Evolutionary conservation across 1,140 invertebrate genomes (phyloP).

Genomic region (Orchesella cincta): DNA sequence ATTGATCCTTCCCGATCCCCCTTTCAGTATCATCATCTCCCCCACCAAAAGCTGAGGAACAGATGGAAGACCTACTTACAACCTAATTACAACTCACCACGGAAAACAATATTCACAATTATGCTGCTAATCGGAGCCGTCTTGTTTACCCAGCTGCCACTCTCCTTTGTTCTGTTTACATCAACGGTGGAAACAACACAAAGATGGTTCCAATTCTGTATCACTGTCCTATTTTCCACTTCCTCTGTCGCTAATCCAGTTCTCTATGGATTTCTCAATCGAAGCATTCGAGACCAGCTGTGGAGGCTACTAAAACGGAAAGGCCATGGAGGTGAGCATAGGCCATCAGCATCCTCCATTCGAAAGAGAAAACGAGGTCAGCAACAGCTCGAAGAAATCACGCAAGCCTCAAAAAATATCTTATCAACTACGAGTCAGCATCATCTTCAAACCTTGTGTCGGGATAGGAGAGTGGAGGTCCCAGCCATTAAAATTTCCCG

Average conservation of each 20-base stretch:
- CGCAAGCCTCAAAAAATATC: not conserved
- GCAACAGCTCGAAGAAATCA: constrained; percentile 10
- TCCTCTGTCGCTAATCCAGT: constrained; percentile 44
- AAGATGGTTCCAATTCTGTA: constrained; percentile 23
- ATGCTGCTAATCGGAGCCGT: constrained; percentile 41
- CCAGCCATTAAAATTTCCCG: constrained; percentile 21
- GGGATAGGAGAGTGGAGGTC: not conserved
- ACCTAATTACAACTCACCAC: constrained; percentile 44
- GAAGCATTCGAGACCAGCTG: constrained; percentile 43
- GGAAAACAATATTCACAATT: constrained; percentile 46
- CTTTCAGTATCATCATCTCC: constrained; percentile 12
- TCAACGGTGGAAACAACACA: constrained; percentile 11
- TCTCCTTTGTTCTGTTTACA: constrained; percentile 35
- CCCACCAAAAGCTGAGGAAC: constrained; percentile 4
- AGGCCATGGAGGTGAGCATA: not conserved
- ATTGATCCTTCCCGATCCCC: constrained; percentile 6
- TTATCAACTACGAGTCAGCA: not conserved
- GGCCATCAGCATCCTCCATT: not conserved
- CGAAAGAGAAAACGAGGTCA: constrained; percentile 18
- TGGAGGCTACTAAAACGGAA: constrained; percentile 38
- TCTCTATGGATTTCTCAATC: constrained; percentile 48
- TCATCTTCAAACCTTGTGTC: constrained; percentile 23
- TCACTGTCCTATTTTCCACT: constrained; percentile 34
- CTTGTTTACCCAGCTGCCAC: constrained; percentile 43
- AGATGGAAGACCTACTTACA: constrained; percentile 44